phyloP scores from a whole-genome alignment of 1,140 invertebrate genomes.

The Pteromalus puparum region DNA sequence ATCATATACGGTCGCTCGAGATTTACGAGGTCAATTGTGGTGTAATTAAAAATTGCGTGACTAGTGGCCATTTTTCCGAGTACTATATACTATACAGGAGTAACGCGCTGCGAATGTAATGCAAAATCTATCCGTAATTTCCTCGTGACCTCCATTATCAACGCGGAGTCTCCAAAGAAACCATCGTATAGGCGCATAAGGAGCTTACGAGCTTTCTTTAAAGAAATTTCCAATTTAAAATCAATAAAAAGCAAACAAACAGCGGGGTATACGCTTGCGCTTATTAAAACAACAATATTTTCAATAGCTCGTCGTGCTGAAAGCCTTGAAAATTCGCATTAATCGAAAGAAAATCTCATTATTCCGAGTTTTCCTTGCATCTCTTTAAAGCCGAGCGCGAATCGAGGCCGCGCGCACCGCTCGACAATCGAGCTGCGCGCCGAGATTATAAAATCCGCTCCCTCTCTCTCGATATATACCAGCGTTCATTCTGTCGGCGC shows the following conservation, averaged over 20 bases:
- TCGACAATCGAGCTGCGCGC: background rate
- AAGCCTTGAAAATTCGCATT: background rate
- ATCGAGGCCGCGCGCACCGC: background rate
- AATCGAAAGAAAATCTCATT: slow-evolving; percentile 1
- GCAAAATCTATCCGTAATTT: too few relatives aligned
- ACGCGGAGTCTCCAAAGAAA: too few relatives aligned
- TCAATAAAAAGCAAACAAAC: background rate
- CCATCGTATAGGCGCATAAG: too few relatives aligned
- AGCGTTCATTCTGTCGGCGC: background rate
- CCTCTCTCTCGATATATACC: background rate
- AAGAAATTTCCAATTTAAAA: background rate
- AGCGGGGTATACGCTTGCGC: too few relatives aligned
- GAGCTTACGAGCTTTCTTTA: too few relatives aligned
- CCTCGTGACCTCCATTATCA: too few relatives aligned
- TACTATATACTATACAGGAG: background rate
- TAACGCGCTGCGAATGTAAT: too few relatives aligned
- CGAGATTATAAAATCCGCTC: slow-evolving; percentile 1
- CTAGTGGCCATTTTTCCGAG: background rate
- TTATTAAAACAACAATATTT: background rate
- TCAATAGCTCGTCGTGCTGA: background rate
- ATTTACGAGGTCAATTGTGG: background rate
- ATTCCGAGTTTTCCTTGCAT: slow-evolving; percentile 1
- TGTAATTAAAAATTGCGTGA: background rate
- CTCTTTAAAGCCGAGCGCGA: background rate
- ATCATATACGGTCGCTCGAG: background rate